These are phyloP conservation scores for Channa argus DNA, from an alignment of 2,113 vertebrate species.

Conservation along the genomic window DNA sequence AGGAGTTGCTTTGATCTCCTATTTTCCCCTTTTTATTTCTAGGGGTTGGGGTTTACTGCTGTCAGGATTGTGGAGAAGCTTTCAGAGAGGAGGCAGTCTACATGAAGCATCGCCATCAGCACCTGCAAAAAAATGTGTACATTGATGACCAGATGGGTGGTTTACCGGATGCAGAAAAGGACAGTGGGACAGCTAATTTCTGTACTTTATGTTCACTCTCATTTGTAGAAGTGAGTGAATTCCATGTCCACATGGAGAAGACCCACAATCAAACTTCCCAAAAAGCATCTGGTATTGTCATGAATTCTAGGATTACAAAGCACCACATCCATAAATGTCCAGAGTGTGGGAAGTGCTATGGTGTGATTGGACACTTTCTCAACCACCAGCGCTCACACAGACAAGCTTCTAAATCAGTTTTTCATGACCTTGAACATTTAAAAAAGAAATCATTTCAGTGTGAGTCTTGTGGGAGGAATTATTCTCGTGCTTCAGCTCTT, in stretches of 20 bases:
- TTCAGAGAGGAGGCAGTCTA: conserved; percentile 75
- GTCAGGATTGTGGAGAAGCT: conserved; percentile 77
- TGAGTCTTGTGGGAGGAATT: conserved; percentile 81
- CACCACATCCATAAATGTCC: conserved; percentile 75
- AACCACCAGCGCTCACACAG: conserved; percentile 84
- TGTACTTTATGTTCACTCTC: conserved; percentile 78
- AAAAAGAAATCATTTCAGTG: conserved; percentile 85
- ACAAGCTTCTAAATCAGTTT: conserved; percentile 81
- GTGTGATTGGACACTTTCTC: conserved; percentile 77
- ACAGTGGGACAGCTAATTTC: conserved; percentile 54
- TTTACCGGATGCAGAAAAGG: conserved; percentile 64
- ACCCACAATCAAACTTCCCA: conserved; percentile 39
- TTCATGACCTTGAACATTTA: conserved; percentile 79
- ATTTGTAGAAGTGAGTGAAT: conserved; percentile 71
- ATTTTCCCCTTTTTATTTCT: conserved; percentile 79
- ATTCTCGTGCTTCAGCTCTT: conserved; percentile 84
- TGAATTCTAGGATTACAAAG: conserved; percentile 48
- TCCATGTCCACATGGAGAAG: conserved; percentile 61
- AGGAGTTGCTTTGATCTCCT: conserved; percentile 75
- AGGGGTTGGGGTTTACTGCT: conserved; percentile 80
- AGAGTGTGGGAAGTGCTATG: conserved; percentile 82
- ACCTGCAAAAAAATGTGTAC: conserved; percentile 67
- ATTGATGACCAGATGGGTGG: conserved; percentile 63
- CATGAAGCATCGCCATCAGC: conserved; percentile 72
- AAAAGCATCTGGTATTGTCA: conserved; percentile 10